Evolutionary conservation across 2,888 invertebrate genomes (phyloP).

Genomic region (Conchocele bisecta): DNA sequence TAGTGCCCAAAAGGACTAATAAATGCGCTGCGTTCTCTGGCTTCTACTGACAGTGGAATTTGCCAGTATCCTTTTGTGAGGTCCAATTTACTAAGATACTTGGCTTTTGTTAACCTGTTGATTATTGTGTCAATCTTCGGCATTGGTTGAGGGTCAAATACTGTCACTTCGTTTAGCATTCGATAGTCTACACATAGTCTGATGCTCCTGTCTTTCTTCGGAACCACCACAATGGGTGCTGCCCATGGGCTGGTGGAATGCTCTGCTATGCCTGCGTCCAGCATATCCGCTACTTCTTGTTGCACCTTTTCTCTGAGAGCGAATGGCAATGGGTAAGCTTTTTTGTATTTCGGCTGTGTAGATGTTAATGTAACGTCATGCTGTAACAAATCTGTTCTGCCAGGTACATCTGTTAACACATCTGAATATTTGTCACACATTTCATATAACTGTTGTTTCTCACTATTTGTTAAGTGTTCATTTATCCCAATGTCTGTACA

Average conservation of each 20-base stretch:
- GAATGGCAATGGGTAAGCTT: not conserved
- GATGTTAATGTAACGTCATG: not conserved
- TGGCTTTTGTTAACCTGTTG: slow-evolving; percentile 1
- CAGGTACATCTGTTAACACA: not conserved
- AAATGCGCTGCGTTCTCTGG: not conserved
- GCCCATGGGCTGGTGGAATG: not conserved
- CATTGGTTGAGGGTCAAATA: slow-evolving; percentile 5
- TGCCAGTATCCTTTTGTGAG: slow-evolving; percentile 2
- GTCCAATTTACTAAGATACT: slow-evolving; percentile 1
- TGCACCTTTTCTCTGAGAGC: not conserved
- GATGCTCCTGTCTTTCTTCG: not conserved
- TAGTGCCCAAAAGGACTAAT: not conserved
- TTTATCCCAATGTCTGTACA: too few species aligned
- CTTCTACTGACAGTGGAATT: not conserved
- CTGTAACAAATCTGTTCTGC: not conserved
- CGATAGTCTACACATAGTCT: slow-evolving; percentile 5
- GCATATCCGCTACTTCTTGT: not conserved
- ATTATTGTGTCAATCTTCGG: not conserved
- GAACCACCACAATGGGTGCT: not conserved
- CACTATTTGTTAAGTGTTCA: too few species aligned
- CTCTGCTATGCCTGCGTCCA: not conserved
- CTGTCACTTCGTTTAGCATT: not conserved
- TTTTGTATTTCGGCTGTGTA: not conserved
- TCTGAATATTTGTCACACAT: not conserved
- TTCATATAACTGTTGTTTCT: too few species aligned